Conservation (phyloP, 2,888 invertebrate genomes). For the Chrysodeixis includens region DNA sequence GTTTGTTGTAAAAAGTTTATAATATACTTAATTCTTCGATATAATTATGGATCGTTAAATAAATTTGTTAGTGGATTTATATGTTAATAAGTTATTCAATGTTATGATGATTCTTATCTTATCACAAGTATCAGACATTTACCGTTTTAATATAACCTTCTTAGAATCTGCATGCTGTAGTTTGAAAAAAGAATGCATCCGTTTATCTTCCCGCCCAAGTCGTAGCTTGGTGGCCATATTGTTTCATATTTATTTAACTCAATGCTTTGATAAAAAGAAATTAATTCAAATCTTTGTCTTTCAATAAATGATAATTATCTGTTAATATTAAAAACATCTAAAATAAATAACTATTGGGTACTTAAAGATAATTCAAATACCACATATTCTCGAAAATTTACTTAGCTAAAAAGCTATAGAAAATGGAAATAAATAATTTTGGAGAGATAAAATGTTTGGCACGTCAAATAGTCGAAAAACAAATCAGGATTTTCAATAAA, state of each 20-base stretch:
- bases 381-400: no score
- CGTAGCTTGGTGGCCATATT: background rate
- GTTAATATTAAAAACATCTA: no score
- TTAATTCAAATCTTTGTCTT: no score
- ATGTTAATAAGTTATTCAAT: constrained; percentile 42
- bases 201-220: constrained; percentile 38
- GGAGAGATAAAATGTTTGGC: background rate
- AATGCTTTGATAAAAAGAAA: no score
- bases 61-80: constrained; percentile 45
- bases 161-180: constrained; percentile 32
- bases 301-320: no score
- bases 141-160: constrained; percentile 30
- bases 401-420: no score
- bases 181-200: constrained; percentile 17
- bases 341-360: no score
- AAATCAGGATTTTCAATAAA: background rate
- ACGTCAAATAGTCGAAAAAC: background rate
- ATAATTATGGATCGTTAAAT: constrained; percentile 50
- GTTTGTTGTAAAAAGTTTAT: constrained; percentile 17
- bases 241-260: background rate
- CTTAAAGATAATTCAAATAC: no score
- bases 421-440: no score
- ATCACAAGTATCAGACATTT: constrained; percentile 34
- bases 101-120: constrained; percentile 45
- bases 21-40: constrained; percentile 48